phyloP scores from a whole-genome alignment of 2,888 invertebrate species.

The Malacosoma neustria region DNA sequence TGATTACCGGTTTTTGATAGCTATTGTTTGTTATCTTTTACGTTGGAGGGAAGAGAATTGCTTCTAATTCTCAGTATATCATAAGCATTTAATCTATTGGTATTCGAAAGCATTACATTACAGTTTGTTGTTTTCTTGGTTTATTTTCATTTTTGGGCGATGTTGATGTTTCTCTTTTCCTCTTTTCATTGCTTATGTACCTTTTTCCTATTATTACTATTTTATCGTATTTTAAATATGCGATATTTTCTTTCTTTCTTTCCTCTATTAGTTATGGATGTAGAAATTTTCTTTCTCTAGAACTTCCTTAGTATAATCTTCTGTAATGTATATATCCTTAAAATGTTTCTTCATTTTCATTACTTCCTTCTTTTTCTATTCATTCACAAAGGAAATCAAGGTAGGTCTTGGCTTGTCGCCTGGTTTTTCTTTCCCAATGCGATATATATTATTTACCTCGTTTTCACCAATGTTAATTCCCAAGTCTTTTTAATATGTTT shows the following conservation, averaged over 20 bases:
- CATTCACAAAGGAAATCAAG: conserved; percentile 1
- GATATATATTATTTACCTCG: conserved; percentile 2
- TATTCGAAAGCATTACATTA: no score
- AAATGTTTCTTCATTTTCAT: conserved; percentile 1
- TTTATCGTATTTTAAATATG: conserved; percentile 3
- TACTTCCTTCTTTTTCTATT: conserved; percentile 3
- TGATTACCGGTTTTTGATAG: no score
- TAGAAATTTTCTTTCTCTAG: conserved; percentile 2
- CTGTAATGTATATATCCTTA: conserved; percentile 1
- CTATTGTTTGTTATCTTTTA: no score
- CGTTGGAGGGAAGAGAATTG: no score
- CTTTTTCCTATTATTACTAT: conserved; percentile 2
- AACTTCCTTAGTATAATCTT: conserved; percentile 3
- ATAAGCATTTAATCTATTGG: no score
- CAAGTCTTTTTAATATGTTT: neutral
- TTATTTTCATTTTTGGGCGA: no score
- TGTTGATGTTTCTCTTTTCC: no score
- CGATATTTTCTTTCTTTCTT: conserved; percentile 3
- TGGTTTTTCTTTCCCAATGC: conserved; percentile 2
- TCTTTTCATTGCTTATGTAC: neutral
- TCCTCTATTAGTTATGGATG: conserved; percentile 1
- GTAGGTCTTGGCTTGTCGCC: conserved; percentile 3
- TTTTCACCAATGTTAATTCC: neutral
- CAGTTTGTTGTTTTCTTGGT: no score
- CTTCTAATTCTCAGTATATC: no score